These are phyloP conservation scores for Enteromius unitaeniatus DNA, from an alignment of 2,797 vertebrate genomes.

Conservation along the genomic window DNA sequence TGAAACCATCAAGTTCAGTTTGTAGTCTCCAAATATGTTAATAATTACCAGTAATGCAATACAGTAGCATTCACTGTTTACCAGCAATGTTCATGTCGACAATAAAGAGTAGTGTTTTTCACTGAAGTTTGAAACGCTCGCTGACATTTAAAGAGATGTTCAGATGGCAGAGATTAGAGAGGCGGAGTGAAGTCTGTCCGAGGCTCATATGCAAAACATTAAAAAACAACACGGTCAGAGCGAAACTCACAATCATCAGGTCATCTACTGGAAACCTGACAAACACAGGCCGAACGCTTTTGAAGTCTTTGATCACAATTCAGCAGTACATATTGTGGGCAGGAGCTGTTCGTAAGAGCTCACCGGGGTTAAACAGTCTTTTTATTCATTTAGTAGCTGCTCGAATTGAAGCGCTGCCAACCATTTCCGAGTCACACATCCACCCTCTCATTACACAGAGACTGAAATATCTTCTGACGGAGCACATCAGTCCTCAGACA, in stretches of 20 bases:
- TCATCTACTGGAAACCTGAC: background rate
- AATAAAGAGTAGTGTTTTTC: no score
- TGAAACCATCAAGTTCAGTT: background rate
- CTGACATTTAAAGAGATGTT: slow-evolving; percentile 4
- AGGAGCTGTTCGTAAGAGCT: no score
- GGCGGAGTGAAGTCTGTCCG: background rate
- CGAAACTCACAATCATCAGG: slow-evolving; percentile 8
- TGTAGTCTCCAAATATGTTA: background rate
- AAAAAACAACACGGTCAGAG: background rate
- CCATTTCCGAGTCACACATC: background rate
- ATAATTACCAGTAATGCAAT: no score
- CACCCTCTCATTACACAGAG: background rate
- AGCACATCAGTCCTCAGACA: background rate
- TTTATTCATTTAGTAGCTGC: background rate
- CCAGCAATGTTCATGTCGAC: no score
- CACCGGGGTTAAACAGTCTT: no score
- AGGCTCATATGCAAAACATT: background rate
- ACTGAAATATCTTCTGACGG: background rate
- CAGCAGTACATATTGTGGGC: background rate
- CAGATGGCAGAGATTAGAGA: slow-evolving; percentile 37
- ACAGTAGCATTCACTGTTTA: background rate
- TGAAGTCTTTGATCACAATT: background rate
- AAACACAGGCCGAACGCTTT: no score
- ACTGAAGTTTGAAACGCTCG: no score
- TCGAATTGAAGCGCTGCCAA: background rate